phyloP scores from a whole-genome alignment of 2,113 vertebrate genomes.

The Elanoides forficatus region DNA sequence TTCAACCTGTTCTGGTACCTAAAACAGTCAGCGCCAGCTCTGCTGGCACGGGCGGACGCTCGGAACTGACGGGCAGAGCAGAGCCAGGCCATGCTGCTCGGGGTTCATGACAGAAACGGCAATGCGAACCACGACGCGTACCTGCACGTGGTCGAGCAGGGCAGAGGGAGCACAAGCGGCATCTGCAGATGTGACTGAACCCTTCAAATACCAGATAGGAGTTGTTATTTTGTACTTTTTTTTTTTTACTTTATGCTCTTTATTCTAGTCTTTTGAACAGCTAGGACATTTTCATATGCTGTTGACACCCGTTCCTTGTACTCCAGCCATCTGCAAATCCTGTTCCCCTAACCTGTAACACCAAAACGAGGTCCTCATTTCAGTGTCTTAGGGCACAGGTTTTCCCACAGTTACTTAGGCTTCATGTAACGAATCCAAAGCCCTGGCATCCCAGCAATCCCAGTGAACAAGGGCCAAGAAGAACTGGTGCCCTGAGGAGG shows the following conservation, averaged over 20 bases:
- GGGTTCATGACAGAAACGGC: not conserved
- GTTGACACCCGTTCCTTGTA: accelerated
- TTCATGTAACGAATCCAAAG: accelerated
- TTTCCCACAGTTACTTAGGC: no score
- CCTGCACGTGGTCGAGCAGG: accelerated
- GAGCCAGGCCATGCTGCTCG: not conserved
- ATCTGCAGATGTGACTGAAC: accelerated
- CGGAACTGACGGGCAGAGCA: not conserved
- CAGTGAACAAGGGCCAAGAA: accelerated
- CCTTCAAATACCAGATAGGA: accelerated
- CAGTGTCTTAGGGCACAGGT: not conserved
- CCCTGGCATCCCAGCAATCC: not conserved
- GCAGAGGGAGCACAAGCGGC: not conserved
- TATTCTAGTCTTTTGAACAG: not conserved
- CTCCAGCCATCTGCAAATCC: not conserved
- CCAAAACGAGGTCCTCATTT: not conserved
- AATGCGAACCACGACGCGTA: accelerated
- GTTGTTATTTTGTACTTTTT: not conserved
- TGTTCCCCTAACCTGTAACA: accelerated
- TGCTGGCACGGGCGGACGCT: not conserved
- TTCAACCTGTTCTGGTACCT: not conserved
- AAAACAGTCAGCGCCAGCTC: not conserved
- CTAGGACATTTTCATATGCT: accelerated
- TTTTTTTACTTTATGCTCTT: not conserved
- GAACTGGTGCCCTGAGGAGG: accelerated